Conservation (phyloP, 2,888 invertebrate species). For the Craniophora ligustri region DNA sequence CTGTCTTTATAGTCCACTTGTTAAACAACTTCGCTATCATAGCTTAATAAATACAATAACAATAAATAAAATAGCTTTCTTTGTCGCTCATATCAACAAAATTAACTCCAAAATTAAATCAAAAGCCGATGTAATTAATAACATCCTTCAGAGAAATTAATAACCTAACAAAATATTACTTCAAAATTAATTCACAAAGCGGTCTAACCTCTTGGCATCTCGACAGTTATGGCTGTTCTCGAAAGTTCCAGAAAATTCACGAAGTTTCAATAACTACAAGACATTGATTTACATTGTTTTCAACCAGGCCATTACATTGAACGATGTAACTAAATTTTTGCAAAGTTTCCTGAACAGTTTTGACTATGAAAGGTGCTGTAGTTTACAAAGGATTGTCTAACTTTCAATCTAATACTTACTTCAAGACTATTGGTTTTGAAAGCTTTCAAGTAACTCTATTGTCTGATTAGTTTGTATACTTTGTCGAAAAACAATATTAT, state of each 20-base stretch:
- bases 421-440: slow-evolving; percentile 8
- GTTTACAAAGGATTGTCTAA: slow-evolving; percentile 12
- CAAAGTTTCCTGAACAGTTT: slow-evolving; percentile 1
- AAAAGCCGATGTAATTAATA: too few species aligned
- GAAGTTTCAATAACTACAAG: slow-evolving; percentile 25
- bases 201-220: not conserved
- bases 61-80: not conserved
- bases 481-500: too few species aligned
- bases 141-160: not conserved
- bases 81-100: not conserved
- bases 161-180: not conserved
- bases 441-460: slow-evolving; percentile 13
- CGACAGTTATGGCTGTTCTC: slow-evolving; percentile 1
- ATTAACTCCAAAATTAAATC: not conserved
- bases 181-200: not conserved
- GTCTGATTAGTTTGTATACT: slow-evolving; percentile 30
- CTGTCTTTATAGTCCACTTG: too few species aligned
- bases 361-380: slow-evolving; percentile 3
- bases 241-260: slow-evolving; percentile 12
- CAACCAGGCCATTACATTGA: slow-evolving; percentile 47
- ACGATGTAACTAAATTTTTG: slow-evolving; percentile 19
- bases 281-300: slow-evolving; percentile 67
- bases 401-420: slow-evolving; percentile 9
- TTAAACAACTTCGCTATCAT: too few species aligned
- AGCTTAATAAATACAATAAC: too few species aligned